Base-by-base conservation (phyloP, 2,113 vertebrate species). In the Heterotilapia buettikoferi region DNA sequence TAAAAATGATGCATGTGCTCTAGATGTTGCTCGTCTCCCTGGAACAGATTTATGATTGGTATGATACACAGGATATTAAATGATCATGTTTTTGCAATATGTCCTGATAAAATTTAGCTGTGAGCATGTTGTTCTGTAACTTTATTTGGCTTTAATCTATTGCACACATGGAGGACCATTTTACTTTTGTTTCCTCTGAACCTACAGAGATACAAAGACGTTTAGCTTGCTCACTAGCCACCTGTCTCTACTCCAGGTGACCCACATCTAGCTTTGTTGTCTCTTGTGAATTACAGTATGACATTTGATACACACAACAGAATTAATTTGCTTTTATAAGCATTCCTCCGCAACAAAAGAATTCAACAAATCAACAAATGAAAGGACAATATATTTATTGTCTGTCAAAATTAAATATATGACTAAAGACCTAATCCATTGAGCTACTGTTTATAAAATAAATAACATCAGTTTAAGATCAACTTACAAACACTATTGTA, bases 1-100 rank as follows among this genome's bases (percentile, higher is more conserved):
- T 78, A 86, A 78, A 84, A 83, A 92, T 88, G 92, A 93, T 92
- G 57, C 80, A 95, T 88, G 87, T 90, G 90, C 83, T 92, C 89
- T 88, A 84, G 81, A 86, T 93, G 86, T 81, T 90, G 29, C 66
- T 92, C 29, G 66, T 88, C 54, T 91, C 36, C 33, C 12, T 18
- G 40, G 57, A 80, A 83, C 71, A 93, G 88, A 93, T 93, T 90
- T 88, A 91, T 81, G 86, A 92, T 91, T 88, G 82, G 56, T 91
- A 71, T 66, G 76, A 86, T 63, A 12, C 54, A 86, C 73, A 26
- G 24, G 40, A 78, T 84, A 29, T 33, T 61, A 52, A 86, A 66
- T 84, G 7, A 88, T 61, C 56, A 4, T 57, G 56, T 63, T 63
- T 61, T 45, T 63, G 13, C 24, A 36, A 36, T 26, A 36, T 80